These are phyloP conservation scores for Saguinus imperator DNA, from an alignment of 2,113 vertebrate genomes.

Conservation along the genomic window DNA sequence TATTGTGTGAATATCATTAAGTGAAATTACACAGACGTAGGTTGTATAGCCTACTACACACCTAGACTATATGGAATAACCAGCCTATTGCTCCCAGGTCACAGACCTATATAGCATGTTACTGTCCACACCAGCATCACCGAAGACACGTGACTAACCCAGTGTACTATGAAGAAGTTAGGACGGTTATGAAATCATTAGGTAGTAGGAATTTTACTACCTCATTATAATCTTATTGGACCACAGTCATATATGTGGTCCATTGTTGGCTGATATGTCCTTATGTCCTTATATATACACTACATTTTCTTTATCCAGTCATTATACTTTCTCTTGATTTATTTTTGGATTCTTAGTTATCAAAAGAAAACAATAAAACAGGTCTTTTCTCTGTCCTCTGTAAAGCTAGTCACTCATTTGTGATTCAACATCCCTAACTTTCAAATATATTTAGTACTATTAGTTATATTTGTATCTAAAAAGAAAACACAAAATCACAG, in stretches of 20 bases:
- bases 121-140: not conserved
- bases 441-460: not conserved
- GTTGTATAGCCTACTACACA: not conserved
- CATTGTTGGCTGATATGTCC: not conserved
- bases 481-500: not conserved
- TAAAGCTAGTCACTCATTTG: not conserved
- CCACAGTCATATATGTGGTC: not conserved
- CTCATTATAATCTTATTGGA: not conserved
- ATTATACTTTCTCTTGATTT: not conserved
- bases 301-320: not conserved
- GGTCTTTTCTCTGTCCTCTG: not conserved
- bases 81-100: not conserved
- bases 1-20: not conserved
- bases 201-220: not conserved
- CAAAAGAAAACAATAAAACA: constrained; percentile 17
- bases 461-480: not conserved
- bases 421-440: not conserved
- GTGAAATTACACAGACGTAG: not conserved
- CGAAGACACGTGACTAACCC: not conserved
- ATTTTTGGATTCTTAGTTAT: not conserved
- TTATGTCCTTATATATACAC: not conserved
- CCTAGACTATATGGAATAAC: not conserved
- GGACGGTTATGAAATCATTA: not conserved
- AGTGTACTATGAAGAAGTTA: not conserved
- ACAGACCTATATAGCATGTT: not conserved